Evolutionary conservation across 2,797 vertebrate genomes (phyloP).

Genomic region (Sebastes minor): DNA sequence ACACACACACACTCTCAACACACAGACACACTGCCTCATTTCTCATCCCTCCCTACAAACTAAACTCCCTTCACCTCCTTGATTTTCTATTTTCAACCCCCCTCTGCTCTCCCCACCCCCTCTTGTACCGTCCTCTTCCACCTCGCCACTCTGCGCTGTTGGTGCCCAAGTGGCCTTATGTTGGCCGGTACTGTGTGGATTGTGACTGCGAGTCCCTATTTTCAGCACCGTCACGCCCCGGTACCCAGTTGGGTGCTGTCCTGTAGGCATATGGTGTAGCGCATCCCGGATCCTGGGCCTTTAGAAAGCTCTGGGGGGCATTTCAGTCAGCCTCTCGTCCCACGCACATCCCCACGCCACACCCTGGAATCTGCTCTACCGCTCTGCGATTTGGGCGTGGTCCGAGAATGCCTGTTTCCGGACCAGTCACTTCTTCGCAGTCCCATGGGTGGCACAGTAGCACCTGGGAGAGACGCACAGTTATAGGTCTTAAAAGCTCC

Average conservation of each 20-base stretch:
- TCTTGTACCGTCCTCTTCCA: slow-evolving; percentile 48
- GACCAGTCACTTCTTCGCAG: slow-evolving; percentile 23
- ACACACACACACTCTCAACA: slow-evolving; percentile 42
- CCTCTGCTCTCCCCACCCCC: slow-evolving; percentile 53
- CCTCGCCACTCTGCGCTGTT: slow-evolving; percentile 43
- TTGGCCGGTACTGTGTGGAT: slow-evolving; percentile 42
- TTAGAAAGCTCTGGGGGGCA: slow-evolving; percentile 51
- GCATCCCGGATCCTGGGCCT: slow-evolving; percentile 65
- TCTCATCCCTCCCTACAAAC: slow-evolving; percentile 40
- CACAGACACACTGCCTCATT: slow-evolving; percentile 24
- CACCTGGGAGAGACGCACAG: slow-evolving; percentile 32
- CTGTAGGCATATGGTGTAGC: slow-evolving; percentile 80
- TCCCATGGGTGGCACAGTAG: slow-evolving; percentile 37
- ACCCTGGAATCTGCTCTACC: slow-evolving; percentile 25
- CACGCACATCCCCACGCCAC: slow-evolving; percentile 35
- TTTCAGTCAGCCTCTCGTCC: slow-evolving; percentile 47
- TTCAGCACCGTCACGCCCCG: slow-evolving; percentile 67
- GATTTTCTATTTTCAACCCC: slow-evolving; percentile 60
- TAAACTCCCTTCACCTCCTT: slow-evolving; percentile 48
- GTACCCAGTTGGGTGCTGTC: slow-evolving; percentile 75
- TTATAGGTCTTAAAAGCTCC: slow-evolving; percentile 35
- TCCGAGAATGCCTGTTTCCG: slow-evolving; percentile 44
- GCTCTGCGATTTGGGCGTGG: slow-evolving; percentile 54
- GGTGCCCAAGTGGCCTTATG: slow-evolving; percentile 53
- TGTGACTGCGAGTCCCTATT: slow-evolving; percentile 72